phyloP scores from a whole-genome alignment of 2,797 vertebrate species.

The Pygocentrus nattereri region DNA sequence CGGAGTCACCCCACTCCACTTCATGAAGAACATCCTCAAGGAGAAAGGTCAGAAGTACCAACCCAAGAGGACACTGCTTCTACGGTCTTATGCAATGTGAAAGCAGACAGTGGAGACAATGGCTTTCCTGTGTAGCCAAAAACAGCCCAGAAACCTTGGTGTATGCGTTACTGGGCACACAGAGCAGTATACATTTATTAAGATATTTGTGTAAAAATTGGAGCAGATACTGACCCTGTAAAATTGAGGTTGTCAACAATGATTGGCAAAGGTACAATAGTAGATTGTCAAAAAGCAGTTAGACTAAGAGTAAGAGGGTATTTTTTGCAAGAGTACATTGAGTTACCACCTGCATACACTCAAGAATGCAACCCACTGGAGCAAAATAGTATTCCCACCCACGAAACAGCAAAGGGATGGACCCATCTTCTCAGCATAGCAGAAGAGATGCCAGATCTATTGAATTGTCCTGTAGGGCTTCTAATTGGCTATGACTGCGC shows the following conservation, averaged over 20 bases:
- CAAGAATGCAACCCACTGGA: conserved; percentile 45
- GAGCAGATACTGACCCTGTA: conserved; percentile 39
- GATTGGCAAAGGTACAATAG: conserved; percentile 41
- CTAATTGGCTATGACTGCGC: conserved; percentile 51
- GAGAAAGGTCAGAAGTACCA: not conserved
- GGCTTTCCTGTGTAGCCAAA: conserved; percentile 33
- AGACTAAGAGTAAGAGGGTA: conserved; percentile 43
- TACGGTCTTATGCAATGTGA: conserved; percentile 19
- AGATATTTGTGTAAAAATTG: conserved; percentile 39
- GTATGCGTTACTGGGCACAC: conserved; percentile 39
- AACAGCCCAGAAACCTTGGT: conserved; percentile 25
- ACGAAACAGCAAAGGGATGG: conserved; percentile 35
- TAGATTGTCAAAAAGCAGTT: conserved; percentile 33
- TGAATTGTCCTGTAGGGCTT: conserved; percentile 39
- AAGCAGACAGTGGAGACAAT: conserved; percentile 2
- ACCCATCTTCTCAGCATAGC: conserved; percentile 30
- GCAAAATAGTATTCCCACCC: conserved; percentile 38
- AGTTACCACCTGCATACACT: conserved; percentile 41
- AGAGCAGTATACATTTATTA: conserved; percentile 48
- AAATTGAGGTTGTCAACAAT: conserved; percentile 48
- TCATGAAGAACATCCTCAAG: conserved; percentile 25
- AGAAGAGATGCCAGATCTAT: conserved; percentile 39
- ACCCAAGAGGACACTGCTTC: not conserved
- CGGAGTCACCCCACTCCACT: conserved; percentile 42
- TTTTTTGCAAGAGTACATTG: conserved; percentile 21